Percentiles rank a stretch among this genome's conserved stretches.
Conservation (phyloP, 2,888 invertebrate species). For the Himalopsyche kuldschensis region DNA sequence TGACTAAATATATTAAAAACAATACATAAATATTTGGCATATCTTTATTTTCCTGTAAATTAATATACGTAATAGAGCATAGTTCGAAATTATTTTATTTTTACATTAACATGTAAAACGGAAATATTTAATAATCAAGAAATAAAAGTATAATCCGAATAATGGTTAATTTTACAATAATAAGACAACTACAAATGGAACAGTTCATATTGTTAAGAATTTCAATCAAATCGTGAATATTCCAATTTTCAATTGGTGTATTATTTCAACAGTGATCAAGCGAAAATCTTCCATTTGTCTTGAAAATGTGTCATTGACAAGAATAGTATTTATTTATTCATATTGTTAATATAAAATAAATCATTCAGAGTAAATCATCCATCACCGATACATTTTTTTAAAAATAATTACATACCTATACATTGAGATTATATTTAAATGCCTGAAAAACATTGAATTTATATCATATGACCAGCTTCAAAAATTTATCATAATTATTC, state of each 20-base stretch:
- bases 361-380: not conserved
- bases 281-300: too few relatives aligned
- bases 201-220: too few relatives aligned
- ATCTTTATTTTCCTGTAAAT: slow-evolving; percentile 20
- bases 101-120: slow-evolving; percentile 13
- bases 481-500: not conserved
- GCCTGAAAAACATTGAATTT: not conserved
- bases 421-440: not conserved
- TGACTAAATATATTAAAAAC: not conserved
- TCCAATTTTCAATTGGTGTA: too few relatives aligned
- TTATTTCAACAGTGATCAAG: too few relatives aligned
- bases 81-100: slow-evolving; percentile 19
- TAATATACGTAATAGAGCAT: slow-evolving; percentile 9
- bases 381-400: not conserved
- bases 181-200: not conserved
- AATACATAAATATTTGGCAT: slow-evolving; percentile 16
- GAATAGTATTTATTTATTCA: too few relatives aligned
- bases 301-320: too few relatives aligned
- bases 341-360: not conserved
- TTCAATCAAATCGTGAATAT: too few relatives aligned
- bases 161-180: not conserved
- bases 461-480: not conserved
- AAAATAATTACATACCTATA: not conserved
- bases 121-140: not conserved
- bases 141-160: not conserved